Conservation (phyloP, 2,113 vertebrate species). For the Terrapene triunguis region DNA sequence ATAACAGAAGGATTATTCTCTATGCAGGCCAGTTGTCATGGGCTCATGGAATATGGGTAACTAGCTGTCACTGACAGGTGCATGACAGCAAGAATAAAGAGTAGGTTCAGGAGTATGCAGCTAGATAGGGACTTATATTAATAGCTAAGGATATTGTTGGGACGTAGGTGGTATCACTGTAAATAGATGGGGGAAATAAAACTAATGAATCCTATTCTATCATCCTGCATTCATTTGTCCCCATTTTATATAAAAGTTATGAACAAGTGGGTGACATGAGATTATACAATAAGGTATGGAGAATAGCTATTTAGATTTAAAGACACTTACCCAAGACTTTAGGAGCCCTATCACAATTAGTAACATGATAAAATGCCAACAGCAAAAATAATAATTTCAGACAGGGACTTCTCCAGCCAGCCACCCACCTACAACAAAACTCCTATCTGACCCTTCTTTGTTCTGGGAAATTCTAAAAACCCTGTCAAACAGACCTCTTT, state of each 20-base stretch:
- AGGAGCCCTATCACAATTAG: not conserved
- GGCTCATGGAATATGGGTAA: not conserved
- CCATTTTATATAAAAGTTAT: not conserved
- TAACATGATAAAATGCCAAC: not conserved
- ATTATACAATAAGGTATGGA: not conserved
- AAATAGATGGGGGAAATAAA: not conserved
- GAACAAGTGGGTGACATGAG: not conserved
- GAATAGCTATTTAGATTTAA: not conserved
- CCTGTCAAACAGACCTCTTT: not conserved
- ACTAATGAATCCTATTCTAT: not conserved
- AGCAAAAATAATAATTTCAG: not conserved
- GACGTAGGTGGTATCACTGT: not conserved
- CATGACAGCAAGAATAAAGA: not conserved
- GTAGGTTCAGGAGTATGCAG: accelerated
- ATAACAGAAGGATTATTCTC: not conserved
- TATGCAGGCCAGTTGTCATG: not conserved
- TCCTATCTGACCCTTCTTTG: not conserved
- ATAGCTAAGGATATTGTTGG: not conserved
- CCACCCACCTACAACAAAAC: not conserved
- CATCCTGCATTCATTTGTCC: not conserved
- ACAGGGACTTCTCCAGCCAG: not conserved
- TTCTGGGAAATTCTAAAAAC: not conserved
- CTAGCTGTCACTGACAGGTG: accelerated
- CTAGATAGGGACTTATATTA: not conserved
- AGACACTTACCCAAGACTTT: not conserved